Conservation (phyloP, 2,797 vertebrate species). For the Cossypha caffra region DNA sequence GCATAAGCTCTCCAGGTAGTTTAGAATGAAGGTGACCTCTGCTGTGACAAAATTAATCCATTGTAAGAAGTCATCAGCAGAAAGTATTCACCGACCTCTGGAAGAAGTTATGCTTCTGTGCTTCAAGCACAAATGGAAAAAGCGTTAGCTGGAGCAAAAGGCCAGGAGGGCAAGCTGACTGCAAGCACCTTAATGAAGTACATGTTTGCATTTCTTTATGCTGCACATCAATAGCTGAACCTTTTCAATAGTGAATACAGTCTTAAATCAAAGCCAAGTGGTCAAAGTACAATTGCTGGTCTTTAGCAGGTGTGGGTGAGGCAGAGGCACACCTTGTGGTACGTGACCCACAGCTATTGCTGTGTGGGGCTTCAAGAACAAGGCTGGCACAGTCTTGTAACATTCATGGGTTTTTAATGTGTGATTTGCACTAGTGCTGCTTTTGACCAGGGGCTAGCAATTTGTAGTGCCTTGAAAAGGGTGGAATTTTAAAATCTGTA, state of each 20-base stretch:
- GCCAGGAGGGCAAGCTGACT: neutral
- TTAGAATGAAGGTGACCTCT: neutral
- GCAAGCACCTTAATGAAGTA: neutral
- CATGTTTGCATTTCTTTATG: neutral
- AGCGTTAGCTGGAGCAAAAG: neutral
- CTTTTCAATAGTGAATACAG: neutral
- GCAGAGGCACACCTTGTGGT: neutral
- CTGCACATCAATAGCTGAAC: neutral
- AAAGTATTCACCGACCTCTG: neutral
- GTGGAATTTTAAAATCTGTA: neutral
- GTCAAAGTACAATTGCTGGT: neutral
- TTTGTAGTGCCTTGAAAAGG: neutral
- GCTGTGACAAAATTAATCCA: neutral
- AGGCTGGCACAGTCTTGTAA: fast-evolving
- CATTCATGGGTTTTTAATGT: fast-evolving
- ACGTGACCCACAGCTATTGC: fast-evolving
- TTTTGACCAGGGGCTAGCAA: neutral
- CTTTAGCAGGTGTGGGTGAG: neutral
- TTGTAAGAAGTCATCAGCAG: neutral
- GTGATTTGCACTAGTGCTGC: neutral
- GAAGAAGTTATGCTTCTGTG: neutral
- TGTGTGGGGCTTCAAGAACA: neutral
- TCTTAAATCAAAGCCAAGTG: neutral
- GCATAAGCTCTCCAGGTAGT: neutral
- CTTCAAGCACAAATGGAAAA: neutral